Evolutionary conservation across 2,888 invertebrate genomes (phyloP).

Genomic region (Lingula anatina): DNA sequence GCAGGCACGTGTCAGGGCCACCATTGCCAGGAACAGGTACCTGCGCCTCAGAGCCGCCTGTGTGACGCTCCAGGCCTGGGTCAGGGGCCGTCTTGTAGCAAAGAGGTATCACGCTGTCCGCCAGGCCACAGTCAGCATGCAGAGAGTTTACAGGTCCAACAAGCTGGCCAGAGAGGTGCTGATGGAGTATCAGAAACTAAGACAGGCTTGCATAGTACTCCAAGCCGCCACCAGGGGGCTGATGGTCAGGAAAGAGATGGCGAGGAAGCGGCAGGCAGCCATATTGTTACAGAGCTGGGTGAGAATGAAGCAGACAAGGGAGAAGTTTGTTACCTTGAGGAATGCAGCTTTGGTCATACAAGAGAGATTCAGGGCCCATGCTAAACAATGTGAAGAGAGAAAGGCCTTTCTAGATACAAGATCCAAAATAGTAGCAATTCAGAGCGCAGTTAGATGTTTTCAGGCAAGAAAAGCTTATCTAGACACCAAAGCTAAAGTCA

Average conservation of each 20-base stretch:
- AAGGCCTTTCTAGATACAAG: neutral
- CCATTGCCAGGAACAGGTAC: constrained; percentile 3
- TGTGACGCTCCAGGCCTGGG: neutral
- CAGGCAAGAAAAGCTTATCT: constrained; percentile 9
- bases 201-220: constrained; percentile 6
- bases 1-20: no score
- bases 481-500: neutral
- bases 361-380: neutral
- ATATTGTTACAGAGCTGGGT: constrained; percentile 17
- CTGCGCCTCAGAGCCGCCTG: neutral
- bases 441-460: constrained; percentile 19
- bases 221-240: constrained; percentile 10
- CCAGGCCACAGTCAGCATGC: neutral
- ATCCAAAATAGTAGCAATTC: constrained; percentile 6
- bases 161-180: neutral
- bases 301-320: constrained; percentile 14
- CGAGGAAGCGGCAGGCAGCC: constrained; percentile 1
- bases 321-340: constrained; percentile 1
- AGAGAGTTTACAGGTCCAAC: neutral
- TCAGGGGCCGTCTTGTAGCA: neutral
- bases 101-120: neutral
- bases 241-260: constrained; percentile 4
- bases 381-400: neutral
- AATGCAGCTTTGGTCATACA: neutral
- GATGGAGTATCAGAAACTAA: neutral